These are phyloP conservation scores for Drosophila persimilis DNA, from an alignment of 1,140 invertebrate species.

Conservation along the genomic window DNA sequence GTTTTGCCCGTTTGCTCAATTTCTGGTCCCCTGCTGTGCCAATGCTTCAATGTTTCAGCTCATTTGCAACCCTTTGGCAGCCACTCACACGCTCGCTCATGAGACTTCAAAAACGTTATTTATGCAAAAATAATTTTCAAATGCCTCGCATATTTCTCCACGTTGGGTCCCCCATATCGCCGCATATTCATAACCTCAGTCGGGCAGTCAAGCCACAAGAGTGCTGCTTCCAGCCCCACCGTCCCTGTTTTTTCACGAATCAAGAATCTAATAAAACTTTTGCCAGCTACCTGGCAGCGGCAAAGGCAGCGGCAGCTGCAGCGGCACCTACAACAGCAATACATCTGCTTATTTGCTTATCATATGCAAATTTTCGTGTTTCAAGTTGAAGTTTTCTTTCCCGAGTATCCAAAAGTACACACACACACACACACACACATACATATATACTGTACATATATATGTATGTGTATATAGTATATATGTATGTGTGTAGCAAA, in stretches of 20 bases:
- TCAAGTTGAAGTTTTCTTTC: constrained; percentile 68
- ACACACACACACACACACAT: constrained; percentile 10
- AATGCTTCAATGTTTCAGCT: constrained; percentile 58
- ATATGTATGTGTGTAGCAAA: constrained; percentile 35
- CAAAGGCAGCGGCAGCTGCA: constrained; percentile 18
- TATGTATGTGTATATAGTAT: constrained; percentile 15
- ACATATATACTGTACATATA: neutral
- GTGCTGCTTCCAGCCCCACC: constrained; percentile 23
- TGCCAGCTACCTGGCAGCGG: constrained; percentile 59
- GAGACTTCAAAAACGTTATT: constrained; percentile 55
- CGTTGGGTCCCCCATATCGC: constrained; percentile 39
- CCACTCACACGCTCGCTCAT: constrained; percentile 5
- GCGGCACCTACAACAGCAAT: constrained; percentile 27
- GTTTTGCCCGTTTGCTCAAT: constrained; percentile 30
- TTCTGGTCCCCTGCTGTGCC: constrained; percentile 31
- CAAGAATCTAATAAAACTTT: constrained; percentile 81
- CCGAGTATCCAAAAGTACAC: constrained; percentile 16
- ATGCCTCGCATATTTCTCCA: constrained; percentile 70
- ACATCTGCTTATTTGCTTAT: constrained; percentile 78
- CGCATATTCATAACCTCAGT: constrained; percentile 63
- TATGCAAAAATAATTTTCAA: constrained; percentile 78
- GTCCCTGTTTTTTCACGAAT: constrained; percentile 36
- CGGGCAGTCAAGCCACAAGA: constrained; percentile 51
- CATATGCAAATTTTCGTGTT: constrained; percentile 79
- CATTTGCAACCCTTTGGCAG: constrained; percentile 65